Base-by-base conservation (phyloP, 2,797 vertebrate species). In the Chelidonichthys spinosus region DNA sequence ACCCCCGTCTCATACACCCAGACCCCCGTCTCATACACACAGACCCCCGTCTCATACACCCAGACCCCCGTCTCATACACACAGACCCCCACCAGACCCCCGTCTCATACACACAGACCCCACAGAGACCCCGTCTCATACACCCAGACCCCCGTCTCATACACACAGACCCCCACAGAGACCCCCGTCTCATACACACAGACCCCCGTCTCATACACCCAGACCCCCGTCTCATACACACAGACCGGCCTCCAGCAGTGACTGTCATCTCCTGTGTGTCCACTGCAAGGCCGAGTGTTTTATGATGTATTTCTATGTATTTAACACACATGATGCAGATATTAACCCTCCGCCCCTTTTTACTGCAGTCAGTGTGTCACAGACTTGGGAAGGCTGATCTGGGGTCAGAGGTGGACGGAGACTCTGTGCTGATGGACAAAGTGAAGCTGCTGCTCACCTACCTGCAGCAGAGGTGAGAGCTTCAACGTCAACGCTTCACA, bases 381-480 rank as follows among this genome's bases (percentile, higher is more conserved):
- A 54, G 67, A 1, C 82, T 95, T 1, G 67, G 83, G 36, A 69
- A 50, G 43, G 80, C 76, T 54, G 74, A 62, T 25, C 0, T 35
- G 10, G 59, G 49, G 6, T 68, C 81, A 9, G 83, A 67, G 10
- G 25, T 37, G 46, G 62, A 59, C 6, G 18, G 4, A 54, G 76
- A 85, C 43, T 63, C 63, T 6, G 5, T 0, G 3, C 47, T 92
- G 55, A 74, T 13, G 1, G 80, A 91, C 46, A 92, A 85, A 74
- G 81, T 94, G 68, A 87, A 78, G 64, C 66, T 87, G 32, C 74
- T 94, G 66, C 43, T 17, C 64, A 55, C 9, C 40, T 95, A 93
- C 76, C 88, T 95, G 50, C 86, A 89, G 78, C 78, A 90, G 72
- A 93, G 94, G 94, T 94, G 70, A 92, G 66, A 92, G 66, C 18